phyloP scores from a whole-genome alignment of 1,140 invertebrate genomes.

The Psix sp. region DNA sequence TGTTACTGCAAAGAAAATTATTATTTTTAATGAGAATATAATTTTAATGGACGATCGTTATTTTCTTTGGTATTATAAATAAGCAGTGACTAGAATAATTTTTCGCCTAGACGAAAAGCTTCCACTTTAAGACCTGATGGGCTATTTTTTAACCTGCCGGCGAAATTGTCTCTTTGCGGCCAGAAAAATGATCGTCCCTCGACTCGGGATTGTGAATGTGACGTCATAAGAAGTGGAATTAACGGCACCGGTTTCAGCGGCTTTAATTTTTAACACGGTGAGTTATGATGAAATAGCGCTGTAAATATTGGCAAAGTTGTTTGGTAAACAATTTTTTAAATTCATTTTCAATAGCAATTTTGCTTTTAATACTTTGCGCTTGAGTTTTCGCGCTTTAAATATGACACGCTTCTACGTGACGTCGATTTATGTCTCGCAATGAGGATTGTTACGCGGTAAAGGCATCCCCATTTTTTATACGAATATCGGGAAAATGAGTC shows the following conservation, averaged over 20 bases:
- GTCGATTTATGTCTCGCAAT: background rate
- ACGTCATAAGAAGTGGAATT: background rate
- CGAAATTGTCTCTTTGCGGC: slow-evolving; percentile 9
- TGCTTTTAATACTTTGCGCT: too few species aligned
- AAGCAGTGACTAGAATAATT: background rate
- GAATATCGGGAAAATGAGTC: slow-evolving; percentile 32
- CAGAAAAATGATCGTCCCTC: background rate
- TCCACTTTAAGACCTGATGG: slow-evolving; percentile 16
- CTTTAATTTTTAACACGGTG: too few species aligned
- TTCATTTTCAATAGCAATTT: too few species aligned
- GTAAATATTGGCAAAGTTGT: too few species aligned
- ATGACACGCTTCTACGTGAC: background rate
- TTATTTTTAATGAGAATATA: too few species aligned
- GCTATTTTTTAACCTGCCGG: slow-evolving; percentile 12
- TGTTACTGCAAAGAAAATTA: too few species aligned
- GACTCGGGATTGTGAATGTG: background rate
- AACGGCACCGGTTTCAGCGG: background rate
- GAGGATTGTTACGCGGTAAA: slow-evolving; percentile 6
- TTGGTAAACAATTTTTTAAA: too few species aligned
- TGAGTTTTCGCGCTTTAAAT: too few species aligned
- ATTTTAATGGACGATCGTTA: too few species aligned
- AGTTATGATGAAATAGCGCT: too few species aligned
- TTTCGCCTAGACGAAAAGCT: slow-evolving; percentile 1
- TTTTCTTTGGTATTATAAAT: too few species aligned
- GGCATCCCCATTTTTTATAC: slow-evolving; percentile 5